These are phyloP conservation scores for Chydorus sphaericus DNA, from an alignment of 2,888 invertebrate genomes.

Conservation along the genomic window DNA sequence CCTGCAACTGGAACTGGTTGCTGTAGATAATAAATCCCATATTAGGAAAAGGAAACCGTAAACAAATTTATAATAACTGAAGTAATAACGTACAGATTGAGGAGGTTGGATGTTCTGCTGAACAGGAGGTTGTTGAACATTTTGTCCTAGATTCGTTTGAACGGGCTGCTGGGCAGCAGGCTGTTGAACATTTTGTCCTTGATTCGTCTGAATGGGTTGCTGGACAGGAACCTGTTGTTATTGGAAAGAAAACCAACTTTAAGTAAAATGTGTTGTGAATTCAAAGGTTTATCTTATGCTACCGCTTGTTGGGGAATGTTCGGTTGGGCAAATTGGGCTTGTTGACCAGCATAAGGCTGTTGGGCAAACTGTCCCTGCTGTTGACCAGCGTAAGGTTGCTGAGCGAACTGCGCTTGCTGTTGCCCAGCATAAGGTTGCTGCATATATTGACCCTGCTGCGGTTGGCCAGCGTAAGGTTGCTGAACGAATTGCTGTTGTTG, in stretches of 20 bases:
- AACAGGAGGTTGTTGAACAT: constrained; percentile 6
- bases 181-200: constrained; percentile 19
- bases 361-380: constrained; percentile 23
- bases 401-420: constrained; percentile 20
- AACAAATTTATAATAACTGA: too few species aligned
- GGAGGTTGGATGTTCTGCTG: constrained; percentile 6
- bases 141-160: constrained; percentile 15
- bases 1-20: too few species aligned
- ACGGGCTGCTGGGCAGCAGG: constrained; percentile 17
- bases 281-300: constrained; percentile 4
- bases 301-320: constrained; percentile 19
- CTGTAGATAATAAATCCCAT: too few species aligned
- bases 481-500: constrained; percentile 17
- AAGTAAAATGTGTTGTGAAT: constrained; percentile 16
- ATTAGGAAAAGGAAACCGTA: too few species aligned
- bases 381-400: constrained; percentile 21
- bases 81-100: too few species aligned
- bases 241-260: constrained; percentile 16
- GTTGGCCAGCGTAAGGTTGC: constrained; percentile 20
- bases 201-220: constrained; percentile 21
- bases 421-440: constrained; percentile 15
- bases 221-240: constrained; percentile 22
- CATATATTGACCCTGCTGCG: constrained; percentile 19
- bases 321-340: constrained; percentile 21
- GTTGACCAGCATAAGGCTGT: constrained; percentile 21